Evolutionary conservation across 2,797 vertebrate species (phyloP), one percentile per base, ranked within the genome.

Genomic region (Emydoidea blandingii): DNA sequence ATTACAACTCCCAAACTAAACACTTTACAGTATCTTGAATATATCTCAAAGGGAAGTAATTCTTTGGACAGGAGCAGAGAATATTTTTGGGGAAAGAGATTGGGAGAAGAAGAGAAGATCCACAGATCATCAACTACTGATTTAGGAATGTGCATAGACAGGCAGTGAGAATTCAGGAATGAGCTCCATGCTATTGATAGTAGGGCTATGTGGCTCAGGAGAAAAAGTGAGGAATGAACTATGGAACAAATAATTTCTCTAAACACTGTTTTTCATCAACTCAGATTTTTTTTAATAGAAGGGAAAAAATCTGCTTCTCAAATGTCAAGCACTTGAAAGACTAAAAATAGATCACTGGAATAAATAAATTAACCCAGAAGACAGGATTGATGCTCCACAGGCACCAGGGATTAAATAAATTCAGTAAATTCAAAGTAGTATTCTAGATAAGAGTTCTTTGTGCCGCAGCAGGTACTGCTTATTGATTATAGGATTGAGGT

Each of bases 401-500:
- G 93, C 92, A 91, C 76, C 89, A 93, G 83, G 94, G 91, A 96
- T 96, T 97, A 94, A 96, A 95, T 91, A 95, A 93, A 96, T 76
- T 88, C 95, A 34, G 92, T 81, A 85, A 92, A 88, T 91, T 97
- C 96, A 93, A 94, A 96, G 95, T 95, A 91, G 84, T 82, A 53
- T 65, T 93, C 90, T 91, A 96, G 96, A 96, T 95, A 97, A 96
- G 96, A 83, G 92, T 92, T 94, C 94, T 96, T 96, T 97, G 96
- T 97, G 96, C 94, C 68, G 86, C 94, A 95, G 95, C 95, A 97
- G 95, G 95, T 96, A 88, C 94, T 90, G 86, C 62, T 94, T 93
- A 97, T 97, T 96, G 96, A 94, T 95, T 93, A 23, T 83, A 88
- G 95, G 89, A 86, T 85, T 52, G 96, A 94, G 95, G 96, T 92